Evolutionary conservation across 1,140 invertebrate species (phyloP), one percentile per base, ranked within the genome.

Genomic region (Harlomillsia oculata): DNA sequence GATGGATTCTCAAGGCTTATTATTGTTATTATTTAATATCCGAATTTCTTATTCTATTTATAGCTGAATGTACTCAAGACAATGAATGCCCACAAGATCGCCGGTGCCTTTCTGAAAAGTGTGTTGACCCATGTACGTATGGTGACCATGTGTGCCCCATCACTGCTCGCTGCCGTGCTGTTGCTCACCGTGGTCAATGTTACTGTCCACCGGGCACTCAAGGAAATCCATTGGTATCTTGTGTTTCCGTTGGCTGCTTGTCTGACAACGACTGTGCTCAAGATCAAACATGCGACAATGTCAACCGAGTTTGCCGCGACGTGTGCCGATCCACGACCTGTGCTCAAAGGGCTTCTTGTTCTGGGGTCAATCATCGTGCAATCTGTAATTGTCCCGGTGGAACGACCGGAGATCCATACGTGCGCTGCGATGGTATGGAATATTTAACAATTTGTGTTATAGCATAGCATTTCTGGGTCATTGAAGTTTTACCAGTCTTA

Each of bases 261-360:
- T 88, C 87, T 66, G 89, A 93, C 67, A 86, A 90, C 67, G 89
- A 93, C 62, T 94, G 90, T 66, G 83, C 84, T 5, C 81, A 86
- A 68, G 79, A 87, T 55, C 87, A 92, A 71, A 79, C 84, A 23
- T 93, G 89, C 68, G 87, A 93, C 65, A 75, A 85, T 46, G 71
- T 89, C 2, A 92, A 89, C 67, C 77, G 85, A 61, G 79, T 89
- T 4, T 93, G 90, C 68, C 77, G 85, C 67, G 82, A 81, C 0
- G 87, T 86, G 23, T 93, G 89, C 65, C 80, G 82, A 8, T 80
- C 82, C 1, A 80, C 82, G 23, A 80, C 81, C 1, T 92, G 89
- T 67, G 85, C 83, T 0, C 73, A 78, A 1, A 79, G 78, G 8
- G 89, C 90, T 0, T 72, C 76, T 9, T 94, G 90, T 66, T 69